phyloP scores from a whole-genome alignment of 1,140 invertebrate genomes.

The Frieseomelitta varia region DNA sequence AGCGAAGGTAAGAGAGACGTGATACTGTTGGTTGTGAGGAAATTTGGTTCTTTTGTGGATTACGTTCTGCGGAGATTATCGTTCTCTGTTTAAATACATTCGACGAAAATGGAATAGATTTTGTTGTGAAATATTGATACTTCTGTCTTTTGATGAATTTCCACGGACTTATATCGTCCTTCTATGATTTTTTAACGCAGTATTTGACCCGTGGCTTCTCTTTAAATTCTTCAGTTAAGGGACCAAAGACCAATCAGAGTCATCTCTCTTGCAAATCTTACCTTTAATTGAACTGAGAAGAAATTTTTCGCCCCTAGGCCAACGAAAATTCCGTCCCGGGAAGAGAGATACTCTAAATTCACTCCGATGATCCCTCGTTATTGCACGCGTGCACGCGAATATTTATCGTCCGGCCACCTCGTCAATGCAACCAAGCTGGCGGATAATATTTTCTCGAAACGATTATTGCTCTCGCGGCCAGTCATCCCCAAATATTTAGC shows the following conservation, averaged over 20 bases:
- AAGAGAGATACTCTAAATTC: background rate
- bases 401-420: background rate
- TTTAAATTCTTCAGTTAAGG: no score
- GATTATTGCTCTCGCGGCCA: constrained; percentile 25
- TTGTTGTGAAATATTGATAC: background rate
- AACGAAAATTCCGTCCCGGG: background rate
- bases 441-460: constrained; percentile 8
- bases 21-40: background rate
- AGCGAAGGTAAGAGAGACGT: background rate
- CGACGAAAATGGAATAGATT: background rate
- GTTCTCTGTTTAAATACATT: background rate
- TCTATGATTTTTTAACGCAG: no score
- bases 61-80: background rate
- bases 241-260: no score
- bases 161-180: no score
- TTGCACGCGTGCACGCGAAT: background rate
- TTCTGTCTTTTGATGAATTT: background rate
- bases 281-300: background rate
- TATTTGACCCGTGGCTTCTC: no score
- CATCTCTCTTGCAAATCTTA: no score
- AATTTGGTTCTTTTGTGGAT: background rate
- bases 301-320: background rate
- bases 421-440: background rate
- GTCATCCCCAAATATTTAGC: constrained; percentile 30
- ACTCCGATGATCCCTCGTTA: background rate